Conservation (phyloP, 2,113 vertebrate species). For the Nothobranchius kuhntae region DNA sequence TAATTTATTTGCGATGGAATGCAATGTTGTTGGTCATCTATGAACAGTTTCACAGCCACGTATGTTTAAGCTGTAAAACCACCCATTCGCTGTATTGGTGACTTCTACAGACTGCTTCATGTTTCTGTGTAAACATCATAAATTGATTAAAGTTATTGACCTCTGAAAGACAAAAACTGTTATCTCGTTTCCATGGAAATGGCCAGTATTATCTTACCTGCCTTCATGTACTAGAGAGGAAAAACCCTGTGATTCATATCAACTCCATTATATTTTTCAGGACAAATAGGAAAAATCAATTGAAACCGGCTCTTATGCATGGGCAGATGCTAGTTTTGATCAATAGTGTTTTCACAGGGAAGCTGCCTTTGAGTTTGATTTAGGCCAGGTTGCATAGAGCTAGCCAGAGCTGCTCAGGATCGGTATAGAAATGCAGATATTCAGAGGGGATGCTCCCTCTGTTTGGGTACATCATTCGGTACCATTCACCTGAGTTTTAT, state of each 20-base stretch:
- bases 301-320: conserved; percentile 76
- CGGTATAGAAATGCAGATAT: conserved; percentile 47
- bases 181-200: conserved; percentile 88
- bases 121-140: conserved; percentile 76
- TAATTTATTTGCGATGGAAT: conserved; percentile 43
- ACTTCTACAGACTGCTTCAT: conserved; percentile 55
- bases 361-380: conserved; percentile 73
- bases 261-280: conserved; percentile 79
- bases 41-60: conserved; percentile 41
- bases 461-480: conserved; percentile 49
- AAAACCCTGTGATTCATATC: conserved; percentile 87
- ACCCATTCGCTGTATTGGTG: conserved; percentile 52
- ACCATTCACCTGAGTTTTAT: conserved; percentile 56
- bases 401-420: conserved; percentile 19
- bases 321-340: conserved; percentile 77
- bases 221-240: conserved; percentile 82
- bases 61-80: conserved; percentile 51
- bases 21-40: conserved; percentile 57
- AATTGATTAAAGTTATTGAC: conserved; percentile 89
- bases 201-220: conserved; percentile 83
- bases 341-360: conserved; percentile 78
- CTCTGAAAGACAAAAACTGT: conserved; percentile 87
- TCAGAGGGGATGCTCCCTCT: conserved; percentile 21
- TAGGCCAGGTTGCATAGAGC: conserved; percentile 64
- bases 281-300: conserved; percentile 80